Evolutionary conservation across 2,113 vertebrate species (phyloP), one percentile per base, ranked within the genome.

Genomic region (Pachycephala philippinensis): DNA sequence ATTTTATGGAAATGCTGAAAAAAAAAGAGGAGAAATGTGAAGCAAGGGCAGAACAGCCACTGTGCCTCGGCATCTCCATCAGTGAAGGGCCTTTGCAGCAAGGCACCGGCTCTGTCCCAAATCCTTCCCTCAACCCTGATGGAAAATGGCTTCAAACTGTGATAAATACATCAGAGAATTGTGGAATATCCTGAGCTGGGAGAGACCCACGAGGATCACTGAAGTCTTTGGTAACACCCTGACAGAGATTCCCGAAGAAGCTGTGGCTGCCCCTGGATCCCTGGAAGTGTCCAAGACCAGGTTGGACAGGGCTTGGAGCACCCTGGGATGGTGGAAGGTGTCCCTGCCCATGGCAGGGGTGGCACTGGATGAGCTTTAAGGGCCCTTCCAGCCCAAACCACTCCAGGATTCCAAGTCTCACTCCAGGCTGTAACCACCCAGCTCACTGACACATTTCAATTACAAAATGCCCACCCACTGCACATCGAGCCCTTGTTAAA

Each of bases 21-120:
- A 44, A 35, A 28, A 39, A 15, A 24, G 20, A 39, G 20, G 14
- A 72, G 35, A 44, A 94, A 75, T 3, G 37, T 16, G 65, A 74
- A 53, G 45, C 18, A 91, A 63, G 63, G 8, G 54, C 40, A 45
- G 64, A 75, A 9, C 10, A 30, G 71, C 26, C 12, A 22, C 28
- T 0, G 1, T 30, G 33, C 40, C 57, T 53, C 1, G 4, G 64
- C 33, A 47, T 5, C 53, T 33, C 78, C 1, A 0, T 10, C 0
- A 0, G 53, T 1, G 4, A 27, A 24, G 45, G 39, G 71, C 9
- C 75, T n/a, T 16, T 3, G 61, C 26, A 49, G 64, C 13, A 35
- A 53, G 37, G 59, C 47, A 8, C 21, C 1, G 3, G 20, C 42
- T 24, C 42, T 20, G 56, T 8, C 84, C 53, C 37, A 75, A 35